Conservation (phyloP, 2,888 invertebrate genomes). For the Athalia cordata region DNA sequence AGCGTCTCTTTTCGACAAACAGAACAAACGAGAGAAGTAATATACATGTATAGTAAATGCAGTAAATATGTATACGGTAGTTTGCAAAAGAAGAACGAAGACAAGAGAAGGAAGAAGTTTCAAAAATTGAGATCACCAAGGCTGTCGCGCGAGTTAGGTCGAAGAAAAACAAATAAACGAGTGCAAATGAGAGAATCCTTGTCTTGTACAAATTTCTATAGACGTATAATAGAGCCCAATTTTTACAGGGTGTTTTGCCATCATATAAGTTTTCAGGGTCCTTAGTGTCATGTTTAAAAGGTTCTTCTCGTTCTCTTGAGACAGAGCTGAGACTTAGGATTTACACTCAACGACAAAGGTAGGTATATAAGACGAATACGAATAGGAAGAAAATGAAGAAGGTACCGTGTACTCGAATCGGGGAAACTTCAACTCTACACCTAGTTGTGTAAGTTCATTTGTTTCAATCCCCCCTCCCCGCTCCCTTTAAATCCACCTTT, state of each 20-base stretch:
- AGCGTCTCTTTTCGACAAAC: constrained; percentile 56
- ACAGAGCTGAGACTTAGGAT: constrained; percentile 2
- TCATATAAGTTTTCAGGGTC: background rate
- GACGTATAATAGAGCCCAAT: background rate
- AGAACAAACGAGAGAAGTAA: constrained; percentile 53
- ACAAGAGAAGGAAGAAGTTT: background rate
- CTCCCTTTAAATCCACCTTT: background rate
- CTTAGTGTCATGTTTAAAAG: constrained; percentile 11
- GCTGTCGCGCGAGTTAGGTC: too few relatives aligned
- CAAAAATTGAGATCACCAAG: background rate
- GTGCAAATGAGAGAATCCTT: too few relatives aligned
- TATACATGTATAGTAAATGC: constrained; percentile 7
- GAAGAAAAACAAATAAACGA: too few relatives aligned
- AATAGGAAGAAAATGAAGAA: background rate
- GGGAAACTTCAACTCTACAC: background rate
- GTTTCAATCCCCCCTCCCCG: background rate
- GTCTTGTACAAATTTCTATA: too few relatives aligned
- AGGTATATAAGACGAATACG: background rate
- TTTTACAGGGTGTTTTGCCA: background rate
- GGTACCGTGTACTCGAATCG: constrained; percentile 18
- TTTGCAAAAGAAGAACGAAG: background rate
- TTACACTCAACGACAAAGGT: constrained; percentile 2
- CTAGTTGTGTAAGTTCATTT: constrained; percentile 25
- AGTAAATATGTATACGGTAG: background rate
- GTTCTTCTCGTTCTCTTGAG: constrained; percentile 5